A percentile compares a stretch with the other conserved stretches of the same genome.
phyloP scores from a whole-genome alignment of 2,113 vertebrate species.

The Brachypodius melanocephalos region DNA sequence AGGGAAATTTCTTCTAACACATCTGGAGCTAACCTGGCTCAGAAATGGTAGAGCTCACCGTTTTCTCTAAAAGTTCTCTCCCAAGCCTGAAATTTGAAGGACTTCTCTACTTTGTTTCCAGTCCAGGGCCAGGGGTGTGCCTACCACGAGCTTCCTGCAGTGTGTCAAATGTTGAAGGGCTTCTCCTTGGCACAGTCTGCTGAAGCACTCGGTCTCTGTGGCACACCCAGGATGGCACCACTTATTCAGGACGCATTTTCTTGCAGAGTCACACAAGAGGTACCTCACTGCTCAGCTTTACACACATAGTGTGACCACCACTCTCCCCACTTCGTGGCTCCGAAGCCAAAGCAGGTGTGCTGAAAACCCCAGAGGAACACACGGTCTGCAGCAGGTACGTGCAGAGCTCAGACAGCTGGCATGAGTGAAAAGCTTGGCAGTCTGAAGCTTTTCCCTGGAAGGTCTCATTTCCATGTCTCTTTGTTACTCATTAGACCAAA shows the following conservation, averaged over 20 bases:
- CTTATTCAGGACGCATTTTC: neutral
- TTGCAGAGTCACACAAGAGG: neutral
- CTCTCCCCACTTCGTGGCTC: neutral
- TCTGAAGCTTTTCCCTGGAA: neutral
- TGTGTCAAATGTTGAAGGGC: rapidly evolving
- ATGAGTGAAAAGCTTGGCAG: neutral
- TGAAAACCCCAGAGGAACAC: rapidly evolving
- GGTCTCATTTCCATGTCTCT: neutral
- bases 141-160: neutral
- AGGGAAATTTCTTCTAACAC: neutral
- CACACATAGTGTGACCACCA: neutral
- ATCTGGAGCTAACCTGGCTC: neutral
- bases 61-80: neutral
- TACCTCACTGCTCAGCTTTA: neutral
- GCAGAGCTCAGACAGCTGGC: neutral
- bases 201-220: neutral
- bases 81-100: neutral
- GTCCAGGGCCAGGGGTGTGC: neutral
- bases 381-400: rapidly evolving
- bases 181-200: neutral
- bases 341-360: neutral
- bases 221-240: neutral
- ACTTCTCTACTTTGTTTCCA: neutral
- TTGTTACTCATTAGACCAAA: neutral
- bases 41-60: neutral